Evolutionary conservation across 2,888 invertebrate genomes (phyloP), one percentile per base, ranked within the genome.

Genomic region (Dichetophora obliterata): DNA sequence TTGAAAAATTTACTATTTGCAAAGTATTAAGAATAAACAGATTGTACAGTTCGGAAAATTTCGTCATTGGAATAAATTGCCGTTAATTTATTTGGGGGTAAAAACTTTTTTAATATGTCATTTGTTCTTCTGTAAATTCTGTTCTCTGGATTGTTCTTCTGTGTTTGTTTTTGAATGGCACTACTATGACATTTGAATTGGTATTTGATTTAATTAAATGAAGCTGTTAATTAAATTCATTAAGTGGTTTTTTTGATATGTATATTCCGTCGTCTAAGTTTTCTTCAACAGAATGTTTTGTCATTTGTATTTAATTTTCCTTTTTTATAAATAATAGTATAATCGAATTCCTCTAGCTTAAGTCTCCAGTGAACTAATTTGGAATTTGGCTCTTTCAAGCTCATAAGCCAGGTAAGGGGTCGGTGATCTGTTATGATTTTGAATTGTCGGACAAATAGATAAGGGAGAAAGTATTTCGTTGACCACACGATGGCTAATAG

Each of bases 41-140:
- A 31, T 3, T 79, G 81, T n/a, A 81, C 34, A 9, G 48, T 65
- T 52, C 27, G 68, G n/a, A 80, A 80, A 4, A 59, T 31, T 4
- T 31, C 5, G 5, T 31, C 31, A 5, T 31, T 31, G 3, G 31
- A 4, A 31, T 4, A 5, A 31, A 31, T 4, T 4, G 31, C 31
- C 31, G 31, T 31, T 31, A 4, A 5, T 31, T 31, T 31, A 31
- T 31, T 4, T n/a, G n/a, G n/a, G n/a, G n/a, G n/a, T n/a, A n/a
- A n/a, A n/a, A n/a, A n/a, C n/a, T n/a, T n/a, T n/a, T n/a, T 31
- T 4, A 31, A 31, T 31, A 31, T 31, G 5, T 4, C 31, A 31
- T 31, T 4, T 4, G 3, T 31, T 31, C 31, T 31, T 31, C 31
- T 4, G 3, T 31, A 5, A 31, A 31, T 31, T 31, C 3, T 31